Evolutionary conservation across 30 jellyfish, hydroid and myxozoan species (phyloP), one percentile per base, ranked within the genome.

Genomic region (Hydractinia echinata): DNA sequence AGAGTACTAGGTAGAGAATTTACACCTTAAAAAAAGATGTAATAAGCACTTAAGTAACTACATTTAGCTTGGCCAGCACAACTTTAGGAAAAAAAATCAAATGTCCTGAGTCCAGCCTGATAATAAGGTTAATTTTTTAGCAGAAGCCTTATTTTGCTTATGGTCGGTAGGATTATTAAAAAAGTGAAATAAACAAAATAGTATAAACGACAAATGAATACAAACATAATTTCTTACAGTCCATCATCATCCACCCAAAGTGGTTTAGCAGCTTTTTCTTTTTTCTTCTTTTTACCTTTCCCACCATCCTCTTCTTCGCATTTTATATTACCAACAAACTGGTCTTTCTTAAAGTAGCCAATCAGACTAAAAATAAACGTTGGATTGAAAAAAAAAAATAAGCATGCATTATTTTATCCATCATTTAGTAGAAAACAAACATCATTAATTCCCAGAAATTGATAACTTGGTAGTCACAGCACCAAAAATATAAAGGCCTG

Each of bases 221-320:
- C 19, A 13, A 30, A 30, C 44, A 30, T 30, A 30, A 30, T 30
- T 30, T 30, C 74, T 64, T 64, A 64, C 74, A 13, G 19, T 64
- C 19, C 19, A 64, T 64, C 74, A 7, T 7, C 51, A 13, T 64
- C 39, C 2, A 64, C 0, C 19, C 39, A 7, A 7, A 64, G 74
- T n/a, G 74, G 74, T 64, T 64, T 64, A 51, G 18, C 9, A n/a
- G 74, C 51, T 51, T 64, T 64, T 13, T 64, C 74, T 7, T 64
- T 6, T 7, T 64, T 7, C 18, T 7, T 64, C 18, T 64, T 64
- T 13, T 8, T 64, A n/a, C 39, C 39, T 64, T 64, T 64, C 9
- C 18, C 39, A 64, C 18, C 0, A 6, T 44, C 10, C 39, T 7
- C 18, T 64, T 64, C 39, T 7, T 7, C 10, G 8, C 51, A 51